Percentiles rank a stretch among this genome's conserved stretches.
Conservation (phyloP, 2,797 vertebrate species). For the Bufotes viridis region DNA sequence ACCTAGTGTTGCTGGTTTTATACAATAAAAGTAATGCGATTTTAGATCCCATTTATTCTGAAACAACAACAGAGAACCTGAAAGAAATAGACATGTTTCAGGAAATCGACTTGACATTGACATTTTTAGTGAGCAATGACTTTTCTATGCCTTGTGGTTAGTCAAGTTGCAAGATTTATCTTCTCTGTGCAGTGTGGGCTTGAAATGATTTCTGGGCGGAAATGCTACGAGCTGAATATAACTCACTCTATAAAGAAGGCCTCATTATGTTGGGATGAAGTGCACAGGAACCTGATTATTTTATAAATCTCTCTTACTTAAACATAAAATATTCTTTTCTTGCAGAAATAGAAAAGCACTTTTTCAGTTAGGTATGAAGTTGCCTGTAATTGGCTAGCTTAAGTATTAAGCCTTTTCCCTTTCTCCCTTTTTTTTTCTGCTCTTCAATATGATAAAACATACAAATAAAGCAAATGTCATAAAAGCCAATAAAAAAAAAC, state of each 20-base stretch:
- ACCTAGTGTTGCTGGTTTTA: constrained; percentile 66
- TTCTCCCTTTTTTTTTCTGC: constrained; percentile 14
- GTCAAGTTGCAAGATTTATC: constrained; percentile 65
- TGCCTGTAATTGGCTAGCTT: constrained; percentile 45
- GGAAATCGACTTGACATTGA: constrained; percentile 70
- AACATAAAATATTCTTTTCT: constrained; percentile 54
- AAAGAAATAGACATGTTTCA: constrained; percentile 69
- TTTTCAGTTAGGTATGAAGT: constrained; percentile 48
- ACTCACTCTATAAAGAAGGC: constrained; percentile 55
- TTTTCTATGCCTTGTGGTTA: constrained; percentile 66
- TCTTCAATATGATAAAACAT: constrained; percentile 55
- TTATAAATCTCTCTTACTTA: constrained; percentile 56
- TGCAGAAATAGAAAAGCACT: constrained; percentile 32
- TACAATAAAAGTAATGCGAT: constrained; percentile 74
- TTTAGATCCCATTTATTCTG: constrained; percentile 70
- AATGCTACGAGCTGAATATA: constrained; percentile 51
- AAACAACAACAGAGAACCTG: constrained; percentile 69
- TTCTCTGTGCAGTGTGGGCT: constrained; percentile 61
- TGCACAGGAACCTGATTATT: constrained; percentile 61
- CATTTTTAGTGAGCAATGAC: constrained; percentile 70
- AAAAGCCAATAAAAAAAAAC: constrained; percentile 40
- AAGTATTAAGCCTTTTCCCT: constrained; percentile 22
- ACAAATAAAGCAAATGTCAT: constrained; percentile 56
- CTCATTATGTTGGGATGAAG: constrained; percentile 61
- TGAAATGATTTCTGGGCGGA: constrained; percentile 64